phyloP scores from a whole-genome alignment of 2,113 vertebrate genomes.

The Oryctolagus cuniculus region DNA sequence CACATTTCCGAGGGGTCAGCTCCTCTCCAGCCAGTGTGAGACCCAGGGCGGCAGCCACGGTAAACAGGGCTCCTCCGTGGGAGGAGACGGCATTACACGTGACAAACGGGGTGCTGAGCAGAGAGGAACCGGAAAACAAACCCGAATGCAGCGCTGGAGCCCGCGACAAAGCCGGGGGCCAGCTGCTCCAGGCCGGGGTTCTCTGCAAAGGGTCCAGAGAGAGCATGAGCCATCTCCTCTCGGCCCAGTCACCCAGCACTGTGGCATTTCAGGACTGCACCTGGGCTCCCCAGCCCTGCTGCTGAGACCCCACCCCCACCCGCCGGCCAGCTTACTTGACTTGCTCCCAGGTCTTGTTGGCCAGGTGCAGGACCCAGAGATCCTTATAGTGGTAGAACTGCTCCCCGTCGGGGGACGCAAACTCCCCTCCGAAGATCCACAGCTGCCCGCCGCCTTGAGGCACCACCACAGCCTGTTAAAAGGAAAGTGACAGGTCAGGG shows the following conservation, averaged over 20 bases:
- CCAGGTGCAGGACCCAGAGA: conserved; percentile 97
- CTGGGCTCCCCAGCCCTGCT: not conserved
- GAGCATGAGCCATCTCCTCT: not conserved
- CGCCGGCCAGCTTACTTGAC: conserved; percentile 91
- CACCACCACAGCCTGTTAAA: conserved; percentile 92
- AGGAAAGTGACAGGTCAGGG: not conserved
- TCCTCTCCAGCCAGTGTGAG: not conserved
- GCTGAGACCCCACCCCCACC: not conserved
- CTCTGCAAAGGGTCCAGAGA: not conserved
- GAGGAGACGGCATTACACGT: rapidly evolving
- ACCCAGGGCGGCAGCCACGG: not conserved
- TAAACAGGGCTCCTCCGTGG: not conserved
- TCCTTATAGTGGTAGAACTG: conserved; percentile 99
- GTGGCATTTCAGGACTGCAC: rapidly evolving
- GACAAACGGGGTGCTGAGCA: not conserved
- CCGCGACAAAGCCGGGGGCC: not conserved
- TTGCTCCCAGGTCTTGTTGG: conserved; percentile 95
- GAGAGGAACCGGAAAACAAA: not conserved
- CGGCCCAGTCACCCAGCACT: not conserved
- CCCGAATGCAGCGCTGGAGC: rapidly evolving
- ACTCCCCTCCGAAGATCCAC: conserved; percentile 99
- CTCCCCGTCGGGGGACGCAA: conserved; percentile 95
- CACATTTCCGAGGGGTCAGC: not conserved
- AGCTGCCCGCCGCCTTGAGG: conserved; percentile 95
- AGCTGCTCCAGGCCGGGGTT: not conserved